Evolutionary conservation across 1,140 invertebrate species (phyloP).

Genomic region (Diuraphis noxia): DNA sequence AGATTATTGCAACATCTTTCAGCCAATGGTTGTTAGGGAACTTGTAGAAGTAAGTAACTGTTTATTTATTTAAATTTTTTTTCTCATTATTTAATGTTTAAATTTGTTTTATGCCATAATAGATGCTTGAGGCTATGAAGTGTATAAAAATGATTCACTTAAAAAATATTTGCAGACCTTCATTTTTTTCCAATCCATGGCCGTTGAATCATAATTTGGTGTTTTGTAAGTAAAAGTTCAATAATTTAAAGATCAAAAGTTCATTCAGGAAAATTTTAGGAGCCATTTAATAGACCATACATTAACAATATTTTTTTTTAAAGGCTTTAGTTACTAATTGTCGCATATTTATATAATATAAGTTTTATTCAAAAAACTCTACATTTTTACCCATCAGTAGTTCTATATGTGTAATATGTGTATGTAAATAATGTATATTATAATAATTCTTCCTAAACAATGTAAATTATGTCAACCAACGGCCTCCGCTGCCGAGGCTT

Average conservation of each 20-base stretch:
- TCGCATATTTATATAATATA: neutral
- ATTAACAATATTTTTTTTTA: neutral
- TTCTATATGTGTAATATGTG: too few species aligned
- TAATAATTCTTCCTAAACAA: too few species aligned
- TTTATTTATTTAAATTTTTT: neutral
- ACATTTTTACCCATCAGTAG: too few species aligned
- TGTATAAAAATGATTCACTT: slow-evolving; percentile 47
- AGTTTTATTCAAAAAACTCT: too few species aligned
- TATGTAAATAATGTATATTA: too few species aligned
- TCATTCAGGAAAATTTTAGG: neutral
- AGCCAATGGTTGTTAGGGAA: slow-evolving; percentile 60
- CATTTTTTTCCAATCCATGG: slow-evolving; percentile 19
- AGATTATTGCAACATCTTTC: slow-evolving; percentile 64
- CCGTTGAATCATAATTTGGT: neutral
- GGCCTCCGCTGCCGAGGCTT: too few species aligned
- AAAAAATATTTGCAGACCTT: slow-evolving; percentile 4
- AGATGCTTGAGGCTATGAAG: slow-evolving; percentile 30
- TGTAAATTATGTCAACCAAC: too few species aligned
- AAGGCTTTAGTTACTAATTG: neutral
- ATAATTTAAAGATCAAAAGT: neutral
- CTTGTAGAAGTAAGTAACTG: slow-evolving; percentile 24
- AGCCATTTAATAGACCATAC: neutral
- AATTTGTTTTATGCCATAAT: neutral
- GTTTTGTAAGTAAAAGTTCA: slow-evolving; percentile 34
- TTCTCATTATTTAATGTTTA: neutral